Base-by-base conservation (phyloP, 23 tunicate genomes). In the Ascidia mentula region DNA sequence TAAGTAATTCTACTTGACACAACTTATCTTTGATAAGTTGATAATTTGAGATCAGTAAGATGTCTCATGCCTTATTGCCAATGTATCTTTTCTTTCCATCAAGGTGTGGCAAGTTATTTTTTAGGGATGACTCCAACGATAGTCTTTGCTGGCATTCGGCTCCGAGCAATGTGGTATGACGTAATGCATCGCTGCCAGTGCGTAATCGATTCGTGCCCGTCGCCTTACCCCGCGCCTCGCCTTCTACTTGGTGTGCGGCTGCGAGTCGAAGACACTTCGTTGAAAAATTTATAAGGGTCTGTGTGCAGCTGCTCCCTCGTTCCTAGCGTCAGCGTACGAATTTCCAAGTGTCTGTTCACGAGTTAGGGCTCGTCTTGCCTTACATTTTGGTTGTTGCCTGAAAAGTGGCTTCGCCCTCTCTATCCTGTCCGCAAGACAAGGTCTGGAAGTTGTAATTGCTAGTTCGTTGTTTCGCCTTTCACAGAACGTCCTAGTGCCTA, bases 401-500 rank as follows among this genome's bases (percentile, higher is more conserved):
- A 53, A 53, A 53, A 53, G 65, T 53, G 24, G 7, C 65, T 3
- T 53, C n/a, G n/a, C n/a, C n/a, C n/a, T n/a, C n/a, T n/a, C n/a
- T n/a, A n/a, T n/a, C n/a, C n/a, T n/a, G n/a, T n/a, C n/a, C n/a
- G n/a, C n/a, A n/a, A n/a, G n/a, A n/a, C n/a, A n/a, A n/a, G n/a
- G n/a, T 53, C 15, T 53, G 22, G 65, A 3, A 28, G 28, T 53
- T 53, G 13, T 53, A 53, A 53, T 53, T 53, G 65, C 24, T 53
- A 53, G 65, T 53, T 28, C 22, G 65, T 53, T 53, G 65, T 53
- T 28, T 53, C 65, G 65, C 65, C 65, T 9, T n/a, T n/a, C 65
- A 9, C 65, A 6, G 13, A 53, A 3, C 7, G 65, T 9, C 13
- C 65, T 26, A n/a, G n/a, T n/a, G n/a, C n/a, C n/a, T n/a, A n/a